These are phyloP conservation scores for Cerastis rubricosa DNA, from an alignment of 2,888 invertebrate genomes.

Conservation along the genomic window DNA sequence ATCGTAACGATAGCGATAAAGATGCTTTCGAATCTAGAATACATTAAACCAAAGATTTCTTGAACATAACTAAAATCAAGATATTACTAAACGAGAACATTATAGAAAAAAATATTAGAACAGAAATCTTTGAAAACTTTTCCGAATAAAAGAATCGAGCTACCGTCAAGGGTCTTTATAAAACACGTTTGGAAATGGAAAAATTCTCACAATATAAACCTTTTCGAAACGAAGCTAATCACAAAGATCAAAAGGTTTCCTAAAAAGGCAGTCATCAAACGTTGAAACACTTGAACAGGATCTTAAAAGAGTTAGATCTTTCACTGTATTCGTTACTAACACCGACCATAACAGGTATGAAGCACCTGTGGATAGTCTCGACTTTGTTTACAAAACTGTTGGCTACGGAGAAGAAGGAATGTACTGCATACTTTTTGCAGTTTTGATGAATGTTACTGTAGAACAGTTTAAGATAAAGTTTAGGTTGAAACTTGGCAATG, in stretches of 20 bases:
- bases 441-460: conserved; percentile 33
- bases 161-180: not conserved
- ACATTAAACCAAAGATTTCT: not conserved
- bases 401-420: not conserved
- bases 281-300: conserved; percentile 17
- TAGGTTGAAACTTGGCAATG: conserved; percentile 8
- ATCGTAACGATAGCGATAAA: not conserved
- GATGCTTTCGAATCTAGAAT: not conserved
- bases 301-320: conserved; percentile 8
- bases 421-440: not conserved
- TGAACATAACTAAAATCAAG: not conserved
- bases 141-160: not conserved
- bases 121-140: not conserved
- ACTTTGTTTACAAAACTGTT: conserved; percentile 8
- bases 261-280: not conserved
- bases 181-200: not conserved
- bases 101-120: not conserved
- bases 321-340: conserved; percentile 19
- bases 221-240: conserved; percentile 29
- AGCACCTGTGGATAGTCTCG: conserved; percentile 8
- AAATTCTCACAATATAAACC: not conserved
- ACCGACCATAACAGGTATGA: conserved; percentile 4
- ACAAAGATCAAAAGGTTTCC: conserved; percentile 21
- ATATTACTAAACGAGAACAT: not conserved
- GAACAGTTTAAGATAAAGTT: conserved; percentile 3